phyloP scores from a whole-genome alignment of 1,140 invertebrate genomes.

The Sinonovacula constricta region DNA sequence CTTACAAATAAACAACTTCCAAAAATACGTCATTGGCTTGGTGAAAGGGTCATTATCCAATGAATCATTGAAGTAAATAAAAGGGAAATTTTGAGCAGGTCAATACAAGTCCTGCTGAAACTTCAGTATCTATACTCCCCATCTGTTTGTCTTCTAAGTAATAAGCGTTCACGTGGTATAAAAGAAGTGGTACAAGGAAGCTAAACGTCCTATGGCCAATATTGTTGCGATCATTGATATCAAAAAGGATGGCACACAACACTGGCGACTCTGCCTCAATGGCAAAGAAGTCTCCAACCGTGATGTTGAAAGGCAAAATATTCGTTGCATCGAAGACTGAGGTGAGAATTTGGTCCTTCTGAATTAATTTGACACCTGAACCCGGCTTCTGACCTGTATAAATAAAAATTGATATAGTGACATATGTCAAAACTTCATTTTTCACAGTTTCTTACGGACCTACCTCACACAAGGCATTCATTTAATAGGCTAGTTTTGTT shows the following conservation, averaged over 20 bases:
- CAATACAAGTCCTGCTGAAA: not conserved
- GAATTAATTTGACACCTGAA: constrained; percentile 9
- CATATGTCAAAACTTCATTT: too few relatives aligned
- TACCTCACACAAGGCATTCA: not conserved
- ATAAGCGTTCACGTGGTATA: constrained; percentile 26
- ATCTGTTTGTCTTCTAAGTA: not conserved
- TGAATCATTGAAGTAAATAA: constrained; percentile 12
- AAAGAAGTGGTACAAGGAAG: constrained; percentile 18
- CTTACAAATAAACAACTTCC: constrained; percentile 32
- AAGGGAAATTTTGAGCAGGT: not conserved
- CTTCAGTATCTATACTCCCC: too few relatives aligned
- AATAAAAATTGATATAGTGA: not conserved
- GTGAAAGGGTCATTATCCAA: constrained; percentile 8
- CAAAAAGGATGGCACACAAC: constrained; percentile 4
- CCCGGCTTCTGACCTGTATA: constrained; percentile 20
- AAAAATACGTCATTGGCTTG: constrained; percentile 29
- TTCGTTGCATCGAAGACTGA: not conserved
- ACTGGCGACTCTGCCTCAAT: constrained; percentile 24
- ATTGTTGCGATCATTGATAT: constrained; percentile 3
- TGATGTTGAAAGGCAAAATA: constrained; percentile 16
- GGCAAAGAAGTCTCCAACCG: constrained; percentile 22
- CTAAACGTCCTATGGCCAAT: constrained; percentile 5
- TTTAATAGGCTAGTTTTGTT: not conserved
- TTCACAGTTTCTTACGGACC: too few relatives aligned
- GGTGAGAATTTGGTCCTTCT: not conserved